These are phyloP conservation scores for Anguilla obscura DNA, from an alignment of 2,797 vertebrate species.

Conservation along the genomic window DNA sequence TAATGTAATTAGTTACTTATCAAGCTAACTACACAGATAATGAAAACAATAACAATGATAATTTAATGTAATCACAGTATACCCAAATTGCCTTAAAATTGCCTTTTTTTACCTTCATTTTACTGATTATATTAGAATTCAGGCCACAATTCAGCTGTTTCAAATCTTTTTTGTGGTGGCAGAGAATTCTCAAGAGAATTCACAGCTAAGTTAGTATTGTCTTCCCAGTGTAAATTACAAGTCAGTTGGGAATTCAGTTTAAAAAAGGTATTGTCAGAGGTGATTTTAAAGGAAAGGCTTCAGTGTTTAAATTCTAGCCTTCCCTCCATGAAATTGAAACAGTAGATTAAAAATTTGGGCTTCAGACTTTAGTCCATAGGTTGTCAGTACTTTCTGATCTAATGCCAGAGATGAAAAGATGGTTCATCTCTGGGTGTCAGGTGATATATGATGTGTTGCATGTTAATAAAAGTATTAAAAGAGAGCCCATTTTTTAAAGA, in stretches of 20 bases:
- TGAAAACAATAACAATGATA: background rate
- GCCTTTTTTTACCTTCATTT: background rate
- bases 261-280: no score
- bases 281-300: no score
- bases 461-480: constrained; percentile 39
- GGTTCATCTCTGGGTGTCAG: constrained; percentile 18
- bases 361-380: background rate
- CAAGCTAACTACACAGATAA: background rate
- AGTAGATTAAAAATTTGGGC: constrained; percentile 18
- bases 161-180: background rate
- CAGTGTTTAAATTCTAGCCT: background rate
- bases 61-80: background rate
- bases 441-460: constrained; percentile 15
- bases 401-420: constrained; percentile 29
- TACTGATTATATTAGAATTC: background rate
- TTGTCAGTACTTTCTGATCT: constrained; percentile 6
- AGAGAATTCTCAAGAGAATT: background rate
- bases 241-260: no score
- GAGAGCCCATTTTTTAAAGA: constrained; percentile 20
- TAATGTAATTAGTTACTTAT: no score
- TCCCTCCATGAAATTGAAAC: background rate
- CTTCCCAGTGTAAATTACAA: no score
- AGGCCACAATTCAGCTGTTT: background rate
- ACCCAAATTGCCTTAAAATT: background rate
- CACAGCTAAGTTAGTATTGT: background rate